phyloP scores from a whole-genome alignment of 2,113 vertebrate species.

The Suricata suricatta region DNA sequence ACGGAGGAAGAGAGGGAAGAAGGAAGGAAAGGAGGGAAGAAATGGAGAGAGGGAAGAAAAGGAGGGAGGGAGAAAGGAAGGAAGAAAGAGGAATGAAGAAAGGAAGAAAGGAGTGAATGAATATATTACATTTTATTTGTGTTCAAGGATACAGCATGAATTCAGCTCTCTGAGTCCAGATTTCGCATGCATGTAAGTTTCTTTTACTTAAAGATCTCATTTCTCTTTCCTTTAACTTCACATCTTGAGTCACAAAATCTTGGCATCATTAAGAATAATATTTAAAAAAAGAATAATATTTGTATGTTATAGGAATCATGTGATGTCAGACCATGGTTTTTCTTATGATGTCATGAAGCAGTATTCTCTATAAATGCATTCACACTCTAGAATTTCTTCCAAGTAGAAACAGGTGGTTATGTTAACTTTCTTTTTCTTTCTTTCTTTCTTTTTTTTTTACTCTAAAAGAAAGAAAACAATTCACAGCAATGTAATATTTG shows the following conservation, averaged over 20 bases:
- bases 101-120: not conserved
- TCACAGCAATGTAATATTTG: conserved; percentile 31
- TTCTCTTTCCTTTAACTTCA: conserved; percentile 19
- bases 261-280: conserved; percentile 66
- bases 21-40: no score
- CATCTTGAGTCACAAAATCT: conserved; percentile 44
- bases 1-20: not conserved
- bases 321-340: conserved; percentile 52
- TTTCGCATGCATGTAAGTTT: conserved; percentile 2
- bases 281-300: conserved; percentile 66
- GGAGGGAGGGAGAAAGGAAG: not conserved
- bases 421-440: not conserved
- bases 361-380: conserved; percentile 53
- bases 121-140: not conserved
- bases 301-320: conserved; percentile 45
- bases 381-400: conserved; percentile 53
- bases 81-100: no score
- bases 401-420: conserved; percentile 68
- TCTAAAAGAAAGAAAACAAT: conserved; percentile 56
- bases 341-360: conserved; percentile 62
- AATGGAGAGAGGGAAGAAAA: not conserved
- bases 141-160: not conserved
- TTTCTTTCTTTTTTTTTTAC: not conserved
- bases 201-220: conserved; percentile 6
- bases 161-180: not conserved